Percentiles rank a stretch among this genome's conserved stretches.
Evolutionary conservation across 2,113 vertebrate species (phyloP).

Genomic region (Myiopsitta monachus): DNA sequence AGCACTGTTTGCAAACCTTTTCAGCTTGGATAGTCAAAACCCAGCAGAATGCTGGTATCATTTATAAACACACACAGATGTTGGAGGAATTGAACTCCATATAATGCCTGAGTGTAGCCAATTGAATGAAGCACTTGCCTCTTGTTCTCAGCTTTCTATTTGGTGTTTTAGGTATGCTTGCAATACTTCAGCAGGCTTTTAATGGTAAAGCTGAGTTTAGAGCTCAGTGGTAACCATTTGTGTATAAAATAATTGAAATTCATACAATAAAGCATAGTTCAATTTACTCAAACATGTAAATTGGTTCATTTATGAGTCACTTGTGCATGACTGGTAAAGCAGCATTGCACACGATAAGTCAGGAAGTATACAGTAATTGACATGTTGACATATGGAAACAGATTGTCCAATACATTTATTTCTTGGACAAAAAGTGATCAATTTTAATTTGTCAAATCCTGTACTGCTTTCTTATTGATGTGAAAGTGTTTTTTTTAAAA

Average conservation of each 20-base stretch:
- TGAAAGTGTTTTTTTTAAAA: constrained; percentile 23
- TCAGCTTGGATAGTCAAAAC: neutral
- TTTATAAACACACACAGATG: neutral
- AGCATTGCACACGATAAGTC: neutral
- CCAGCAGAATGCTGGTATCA: accelerated
- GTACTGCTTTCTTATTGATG: neutral
- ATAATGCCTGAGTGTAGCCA: neutral
- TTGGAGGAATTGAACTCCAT: neutral
- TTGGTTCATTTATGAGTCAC: constrained; percentile 20
- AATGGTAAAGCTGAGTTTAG: neutral
- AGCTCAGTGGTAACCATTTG: neutral
- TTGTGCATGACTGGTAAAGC: neutral
- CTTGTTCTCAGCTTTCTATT: neutral
- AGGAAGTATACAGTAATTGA: neutral
- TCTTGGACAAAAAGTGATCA: neutral
- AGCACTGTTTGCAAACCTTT: neutral
- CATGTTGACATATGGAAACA: neutral
- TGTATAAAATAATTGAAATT: neutral
- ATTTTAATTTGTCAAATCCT: constrained; percentile 47
- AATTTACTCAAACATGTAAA: constrained; percentile 37
- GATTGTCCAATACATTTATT: neutral
- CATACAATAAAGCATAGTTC: neutral
- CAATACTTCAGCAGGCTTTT: neutral
- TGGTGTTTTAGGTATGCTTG: neutral
- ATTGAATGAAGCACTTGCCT: neutral